Evolutionary conservation across 2,797 vertebrate species (phyloP).

Genomic region (Nyctalus aviator): DNA sequence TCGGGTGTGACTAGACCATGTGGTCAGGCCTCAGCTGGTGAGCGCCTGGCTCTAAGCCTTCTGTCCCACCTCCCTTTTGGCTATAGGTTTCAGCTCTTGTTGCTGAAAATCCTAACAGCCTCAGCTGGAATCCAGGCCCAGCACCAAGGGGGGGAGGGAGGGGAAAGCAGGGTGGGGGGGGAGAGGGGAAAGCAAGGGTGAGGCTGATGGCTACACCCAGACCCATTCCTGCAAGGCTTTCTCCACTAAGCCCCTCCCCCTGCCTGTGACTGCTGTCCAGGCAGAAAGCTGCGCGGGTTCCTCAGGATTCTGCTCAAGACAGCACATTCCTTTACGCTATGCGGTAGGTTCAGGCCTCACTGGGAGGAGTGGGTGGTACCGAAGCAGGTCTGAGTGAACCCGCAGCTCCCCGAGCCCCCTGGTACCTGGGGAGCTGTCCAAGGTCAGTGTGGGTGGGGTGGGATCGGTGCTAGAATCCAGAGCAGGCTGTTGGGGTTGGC

Average conservation of each 20-base stretch:
- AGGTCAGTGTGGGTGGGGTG: fast-evolving
- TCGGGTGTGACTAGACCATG: fast-evolving
- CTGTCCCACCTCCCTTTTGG: neutral
- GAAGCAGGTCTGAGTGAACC: neutral
- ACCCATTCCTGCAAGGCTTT: neutral
- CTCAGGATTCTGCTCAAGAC: neutral
- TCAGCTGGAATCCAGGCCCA: neutral
- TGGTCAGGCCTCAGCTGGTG: neutral
- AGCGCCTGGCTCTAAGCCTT: neutral
- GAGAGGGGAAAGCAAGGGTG: neutral
- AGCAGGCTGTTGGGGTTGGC: fast-evolving
- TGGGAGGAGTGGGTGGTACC: neutral
- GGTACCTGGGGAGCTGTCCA: neutral
- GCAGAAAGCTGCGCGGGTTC: neutral
- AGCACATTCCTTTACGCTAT: fast-evolving
- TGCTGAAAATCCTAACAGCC: neutral
- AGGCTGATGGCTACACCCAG: neutral
- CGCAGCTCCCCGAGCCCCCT: too few relatives aligned
- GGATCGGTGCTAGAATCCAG: fast-evolving
- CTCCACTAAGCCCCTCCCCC: neutral
- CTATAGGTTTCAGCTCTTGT: neutral
- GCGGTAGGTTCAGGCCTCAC: neutral
- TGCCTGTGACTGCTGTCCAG: neutral
- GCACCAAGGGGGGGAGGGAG: too few relatives aligned
- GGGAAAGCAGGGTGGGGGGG: too few relatives aligned